phyloP scores from a whole-genome alignment of 2,797 vertebrate species.

The Pempheris klunzingeri region DNA sequence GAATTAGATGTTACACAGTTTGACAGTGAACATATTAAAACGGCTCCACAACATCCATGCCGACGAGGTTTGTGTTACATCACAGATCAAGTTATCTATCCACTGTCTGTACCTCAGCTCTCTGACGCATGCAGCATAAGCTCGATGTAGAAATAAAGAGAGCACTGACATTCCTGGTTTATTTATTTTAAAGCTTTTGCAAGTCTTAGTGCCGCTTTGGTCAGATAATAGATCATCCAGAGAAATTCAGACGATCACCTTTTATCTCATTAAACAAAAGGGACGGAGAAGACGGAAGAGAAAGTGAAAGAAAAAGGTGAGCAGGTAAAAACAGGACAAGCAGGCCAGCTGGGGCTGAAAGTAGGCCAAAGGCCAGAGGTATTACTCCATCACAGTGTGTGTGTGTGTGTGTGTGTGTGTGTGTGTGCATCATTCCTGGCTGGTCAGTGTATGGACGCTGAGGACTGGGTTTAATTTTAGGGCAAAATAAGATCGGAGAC shows the following conservation, averaged over 20 bases:
- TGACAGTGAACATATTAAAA: slow-evolving; percentile 30
- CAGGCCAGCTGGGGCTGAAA: slow-evolving; percentile 24
- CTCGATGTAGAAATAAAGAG: background rate
- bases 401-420: slow-evolving; percentile 10
- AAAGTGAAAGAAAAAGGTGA: background rate
- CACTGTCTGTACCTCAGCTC: background rate
- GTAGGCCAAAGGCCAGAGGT: slow-evolving; percentile 57
- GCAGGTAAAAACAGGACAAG: background rate
- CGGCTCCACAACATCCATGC: background rate
- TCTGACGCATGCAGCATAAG: background rate
- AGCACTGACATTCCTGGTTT: background rate
- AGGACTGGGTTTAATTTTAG: slow-evolving; percentile 51
- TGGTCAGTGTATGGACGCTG: slow-evolving; percentile 36
- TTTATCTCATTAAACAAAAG: background rate
- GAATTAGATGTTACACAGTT: slow-evolving; percentile 25
- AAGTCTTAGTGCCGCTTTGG: background rate
- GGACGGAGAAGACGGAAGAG: background rate
- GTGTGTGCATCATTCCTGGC: slow-evolving; percentile 10
- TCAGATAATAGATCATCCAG: background rate
- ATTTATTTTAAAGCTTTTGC: background rate
- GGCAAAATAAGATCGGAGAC: slow-evolving; percentile 44
- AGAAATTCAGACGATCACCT: background rate
- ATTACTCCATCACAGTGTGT: slow-evolving; percentile 40
- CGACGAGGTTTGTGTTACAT: background rate
- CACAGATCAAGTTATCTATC: background rate